Evolutionary conservation across 1,140 invertebrate genomes (phyloP), one percentile per base, ranked within the genome.

Genomic region (Colletes latitarsis): DNA sequence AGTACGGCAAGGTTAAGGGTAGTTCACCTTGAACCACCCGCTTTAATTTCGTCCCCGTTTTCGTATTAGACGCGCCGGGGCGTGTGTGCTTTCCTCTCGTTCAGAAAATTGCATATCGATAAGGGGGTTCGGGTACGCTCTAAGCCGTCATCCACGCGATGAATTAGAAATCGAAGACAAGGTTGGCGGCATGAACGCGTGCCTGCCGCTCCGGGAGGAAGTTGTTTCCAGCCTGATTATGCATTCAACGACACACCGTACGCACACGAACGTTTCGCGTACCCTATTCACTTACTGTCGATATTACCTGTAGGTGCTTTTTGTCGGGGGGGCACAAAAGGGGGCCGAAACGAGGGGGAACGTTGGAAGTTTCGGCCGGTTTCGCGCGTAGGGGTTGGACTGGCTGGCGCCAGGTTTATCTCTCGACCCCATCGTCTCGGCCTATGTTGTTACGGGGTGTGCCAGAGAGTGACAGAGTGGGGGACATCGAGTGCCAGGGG

Each of bases 371-470:
- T 82, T 73, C 69, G 63, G 1, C 64, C 52, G 60, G 60, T 77
- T 81, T 63, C 66, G 72, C 62, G 62, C 77, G 64, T 68, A 85
- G 82, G 84, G 85, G 90, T 88, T 81, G 85, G 84, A 84, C 84
- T 81, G 73, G 72, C 88, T 88, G 90, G 89, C 90, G 89, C 89
- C 91, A 84, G 81, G 72, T 86, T 89, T 89, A 90, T 92, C 88
- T 91, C 83, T 82, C 85, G 75, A 85, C 87, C 82, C 87, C 83
- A 90, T 92, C 87, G 87, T 83, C 80, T 87, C 84, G 81, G 77
- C 72, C 72, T 72, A 80, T 76, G 82, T 88, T 73, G 88, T 88
- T 89, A 88, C 82, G 85, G 88, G 69, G 62, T 83, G 81, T 75
- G 58, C 77, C 52, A 46, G n/a, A 46, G n/a, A 19, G 66, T 58